phyloP scores from a whole-genome alignment of 1,140 invertebrate species.

The Ceratosolen solmsi region DNA sequence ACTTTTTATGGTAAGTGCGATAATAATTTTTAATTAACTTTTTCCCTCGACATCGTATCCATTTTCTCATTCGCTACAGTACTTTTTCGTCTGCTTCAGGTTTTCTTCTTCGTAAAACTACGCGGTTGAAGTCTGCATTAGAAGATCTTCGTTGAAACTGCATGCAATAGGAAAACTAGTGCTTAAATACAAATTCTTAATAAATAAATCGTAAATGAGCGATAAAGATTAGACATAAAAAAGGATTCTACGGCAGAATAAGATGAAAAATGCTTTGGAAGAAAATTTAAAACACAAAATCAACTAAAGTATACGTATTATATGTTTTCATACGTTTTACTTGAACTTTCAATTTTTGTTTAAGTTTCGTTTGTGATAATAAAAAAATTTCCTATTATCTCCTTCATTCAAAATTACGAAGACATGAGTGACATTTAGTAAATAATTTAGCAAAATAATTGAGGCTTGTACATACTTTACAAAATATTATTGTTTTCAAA shows the following conservation, averaged over 20 bases:
- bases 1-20: not conserved
- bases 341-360: too few relatives aligned
- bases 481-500: too few relatives aligned
- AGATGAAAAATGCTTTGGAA: too few relatives aligned
- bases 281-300: too few relatives aligned
- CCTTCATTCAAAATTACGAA: too few relatives aligned
- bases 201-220: not conserved
- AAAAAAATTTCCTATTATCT: too few relatives aligned
- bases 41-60: not conserved
- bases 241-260: not conserved
- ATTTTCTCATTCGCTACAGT: not conserved
- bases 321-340: too few relatives aligned
- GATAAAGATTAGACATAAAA: not conserved
- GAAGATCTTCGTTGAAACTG: not conserved
- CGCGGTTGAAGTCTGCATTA: not conserved
- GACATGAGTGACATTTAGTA: too few relatives aligned
- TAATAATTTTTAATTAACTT: conserved; percentile 20
- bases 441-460: too few relatives aligned
- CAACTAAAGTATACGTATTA: too few relatives aligned
- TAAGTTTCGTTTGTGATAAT: too few relatives aligned
- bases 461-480: too few relatives aligned
- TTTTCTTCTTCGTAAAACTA: not conserved
- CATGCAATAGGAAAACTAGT: not conserved
- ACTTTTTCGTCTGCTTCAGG: not conserved
- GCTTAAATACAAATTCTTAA: not conserved